Base-by-base conservation (phyloP, 2,113 vertebrate genomes). In the Barbus barbus region DNA sequence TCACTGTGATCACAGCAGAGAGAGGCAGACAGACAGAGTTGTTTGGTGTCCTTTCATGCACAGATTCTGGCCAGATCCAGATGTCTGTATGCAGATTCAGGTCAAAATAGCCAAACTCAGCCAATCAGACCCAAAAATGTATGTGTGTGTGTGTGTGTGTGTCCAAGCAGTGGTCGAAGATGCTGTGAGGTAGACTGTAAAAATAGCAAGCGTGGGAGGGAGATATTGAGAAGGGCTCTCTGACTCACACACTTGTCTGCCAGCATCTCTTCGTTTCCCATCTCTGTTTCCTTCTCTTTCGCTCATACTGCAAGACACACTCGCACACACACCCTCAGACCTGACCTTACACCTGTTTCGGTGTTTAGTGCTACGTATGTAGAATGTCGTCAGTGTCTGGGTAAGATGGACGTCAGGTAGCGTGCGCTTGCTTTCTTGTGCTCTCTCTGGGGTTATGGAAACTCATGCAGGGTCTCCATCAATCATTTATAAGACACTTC, bases 191-290 rank as follows among this genome's bases (percentile, higher is more conserved):
- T 71, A 83, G 65, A 82, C 44, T 69, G 16, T 85, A 87, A 87
- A 87, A 87, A 87, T 87, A 87, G 83, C 83, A 82, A 18, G 74
- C 65, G 86, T 85, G 80, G 86, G 83, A 85, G 75, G 83, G 78
- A 71, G 53, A 83, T 74, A 83, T 83, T n/a, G n/a, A n/a, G n/a
- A n/a, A 79, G 83, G 65, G 81, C 84, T 71, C 83, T 85, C 86
- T 85, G 86, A 87, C 83, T 87, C 86, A 85, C 67, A 67, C 41
- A 26, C 75, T 72, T 63, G 71, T 75, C 72, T 80, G 67, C 78
- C 73, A 78, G 78, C 74, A 72, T 72, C 79, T 74, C 48, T 76
- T 76, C 78, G 2, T 26, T n/a, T 48, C 65, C 63, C 46, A 63
- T 74, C 46, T 79, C 78, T 41, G 67, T 41, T 72, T 72, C 22